Evolutionary conservation across 1,140 invertebrate genomes (phyloP).

Genomic region (Pararge aegeria): DNA sequence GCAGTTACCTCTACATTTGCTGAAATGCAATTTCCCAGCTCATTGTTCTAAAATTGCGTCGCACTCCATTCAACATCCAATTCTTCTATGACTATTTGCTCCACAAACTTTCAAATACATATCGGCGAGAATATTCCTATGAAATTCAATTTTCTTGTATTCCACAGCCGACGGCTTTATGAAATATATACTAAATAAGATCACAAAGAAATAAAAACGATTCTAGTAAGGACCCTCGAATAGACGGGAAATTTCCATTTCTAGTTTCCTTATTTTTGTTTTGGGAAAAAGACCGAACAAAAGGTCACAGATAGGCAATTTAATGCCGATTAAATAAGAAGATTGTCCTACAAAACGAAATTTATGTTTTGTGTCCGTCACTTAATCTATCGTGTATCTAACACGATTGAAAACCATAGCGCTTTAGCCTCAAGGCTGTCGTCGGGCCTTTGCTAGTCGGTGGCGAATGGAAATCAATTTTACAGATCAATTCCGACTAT

Average conservation of each 20-base stretch:
- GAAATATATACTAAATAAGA: constrained; percentile 13
- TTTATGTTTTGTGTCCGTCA: constrained; percentile 4
- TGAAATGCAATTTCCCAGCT: constrained; percentile 58
- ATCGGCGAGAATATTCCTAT: constrained; percentile 19
- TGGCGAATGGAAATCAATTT: constrained; percentile 64
- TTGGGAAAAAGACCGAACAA: background rate
- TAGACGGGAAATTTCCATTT: constrained; percentile 11
- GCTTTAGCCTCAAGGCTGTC: constrained; percentile 24
- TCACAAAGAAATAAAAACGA: constrained; percentile 16
- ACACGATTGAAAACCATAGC: constrained; percentile 23
- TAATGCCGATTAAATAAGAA: constrained; percentile 5
- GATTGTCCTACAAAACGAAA: constrained; percentile 4
- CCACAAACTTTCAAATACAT: constrained; percentile 23
- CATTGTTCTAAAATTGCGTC: constrained; percentile 64
- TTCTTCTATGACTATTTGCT: constrained; percentile 36
- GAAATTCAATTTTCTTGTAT: constrained; percentile 16
- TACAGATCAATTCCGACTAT: constrained; percentile 53
- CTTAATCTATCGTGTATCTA: background rate
- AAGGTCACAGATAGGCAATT: constrained; percentile 1
- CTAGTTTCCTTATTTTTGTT: background rate
- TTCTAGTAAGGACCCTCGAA: constrained; percentile 4
- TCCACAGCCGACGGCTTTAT: constrained; percentile 6
- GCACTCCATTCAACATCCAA: constrained; percentile 34
- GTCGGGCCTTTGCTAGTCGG: constrained; percentile 43
- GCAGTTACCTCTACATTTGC: constrained; percentile 30